Percentiles rank a stretch among this genome's conserved stretches.
Evolutionary conservation across 2,113 vertebrate species (phyloP).

Genomic region (Chunga burmeisteri): DNA sequence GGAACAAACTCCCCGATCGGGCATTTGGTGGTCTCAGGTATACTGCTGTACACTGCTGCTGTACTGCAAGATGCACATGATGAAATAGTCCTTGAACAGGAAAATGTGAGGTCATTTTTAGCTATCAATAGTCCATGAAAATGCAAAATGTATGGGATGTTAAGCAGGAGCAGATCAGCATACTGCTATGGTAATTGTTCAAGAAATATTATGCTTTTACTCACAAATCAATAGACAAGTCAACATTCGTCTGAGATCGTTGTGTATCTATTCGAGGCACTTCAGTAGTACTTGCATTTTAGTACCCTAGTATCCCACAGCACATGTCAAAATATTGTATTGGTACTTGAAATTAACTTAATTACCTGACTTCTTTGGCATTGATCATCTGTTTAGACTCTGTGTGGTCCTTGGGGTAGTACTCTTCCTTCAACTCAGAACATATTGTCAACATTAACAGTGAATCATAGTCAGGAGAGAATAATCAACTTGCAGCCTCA

Average conservation of each 20-base stretch:
- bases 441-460: neutral
- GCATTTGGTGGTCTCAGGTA: neutral
- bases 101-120: neutral
- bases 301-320: neutral
- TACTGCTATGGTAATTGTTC: neutral
- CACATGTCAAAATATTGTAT: slow-evolving; percentile 4
- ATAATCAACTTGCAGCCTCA: neutral
- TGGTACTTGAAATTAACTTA: neutral
- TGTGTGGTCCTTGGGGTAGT: neutral
- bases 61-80: neutral
- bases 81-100: neutral
- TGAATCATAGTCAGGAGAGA: slow-evolving; percentile 17
- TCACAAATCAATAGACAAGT: neutral
- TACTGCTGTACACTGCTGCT: neutral
- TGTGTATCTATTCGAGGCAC: neutral
- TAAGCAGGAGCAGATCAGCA: neutral
- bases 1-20: neutral
- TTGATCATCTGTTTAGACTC: neutral
- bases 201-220: neutral
- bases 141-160: neutral
- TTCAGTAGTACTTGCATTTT: neutral
- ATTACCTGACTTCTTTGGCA: neutral
- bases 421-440: neutral
- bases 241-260: neutral
- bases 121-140: neutral